Conservation (phyloP, 2,888 invertebrate species). For the Graphium colonna region DNA sequence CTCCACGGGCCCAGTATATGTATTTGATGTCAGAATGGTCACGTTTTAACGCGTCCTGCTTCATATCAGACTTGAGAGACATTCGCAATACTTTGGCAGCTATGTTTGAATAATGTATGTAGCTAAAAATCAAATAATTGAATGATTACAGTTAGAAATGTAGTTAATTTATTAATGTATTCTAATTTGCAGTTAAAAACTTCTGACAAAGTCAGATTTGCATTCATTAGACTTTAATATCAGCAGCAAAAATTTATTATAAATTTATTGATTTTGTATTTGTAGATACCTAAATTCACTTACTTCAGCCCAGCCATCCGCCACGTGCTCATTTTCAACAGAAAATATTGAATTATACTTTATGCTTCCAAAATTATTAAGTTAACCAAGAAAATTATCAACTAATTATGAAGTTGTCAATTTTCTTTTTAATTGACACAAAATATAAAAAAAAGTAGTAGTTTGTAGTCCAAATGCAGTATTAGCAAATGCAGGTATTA, state of each 20-base stretch:
- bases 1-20: conserved; percentile 92
- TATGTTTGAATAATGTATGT: conserved; percentile 95
- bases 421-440: too few relatives aligned
- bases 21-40: conserved; percentile 86
- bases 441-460: too few relatives aligned
- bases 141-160: too few relatives aligned
- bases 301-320: conserved; percentile 88
- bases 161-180: too few relatives aligned
- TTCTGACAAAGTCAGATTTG: too few relatives aligned
- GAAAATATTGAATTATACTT: neutral
- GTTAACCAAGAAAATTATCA: too few relatives aligned
- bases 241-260: too few relatives aligned
- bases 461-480: too few relatives aligned
- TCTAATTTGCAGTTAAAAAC: too few relatives aligned
- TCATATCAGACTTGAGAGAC: conserved; percentile 86
- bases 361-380: neutral
- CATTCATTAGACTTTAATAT: too few relatives aligned
- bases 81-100: conserved; percentile 90
- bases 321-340: conserved; percentile 84
- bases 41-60: conserved; percentile 86
- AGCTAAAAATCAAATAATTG: conserved; percentile 78
- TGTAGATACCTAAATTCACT: conserved; percentile 40
- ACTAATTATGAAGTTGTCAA: too few relatives aligned
- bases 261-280: conserved; percentile 1
- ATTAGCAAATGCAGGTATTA: too few relatives aligned